Evolutionary conservation across 2,113 vertebrate species (phyloP).

Genomic region (Emydocephalus ijimae): DNA sequence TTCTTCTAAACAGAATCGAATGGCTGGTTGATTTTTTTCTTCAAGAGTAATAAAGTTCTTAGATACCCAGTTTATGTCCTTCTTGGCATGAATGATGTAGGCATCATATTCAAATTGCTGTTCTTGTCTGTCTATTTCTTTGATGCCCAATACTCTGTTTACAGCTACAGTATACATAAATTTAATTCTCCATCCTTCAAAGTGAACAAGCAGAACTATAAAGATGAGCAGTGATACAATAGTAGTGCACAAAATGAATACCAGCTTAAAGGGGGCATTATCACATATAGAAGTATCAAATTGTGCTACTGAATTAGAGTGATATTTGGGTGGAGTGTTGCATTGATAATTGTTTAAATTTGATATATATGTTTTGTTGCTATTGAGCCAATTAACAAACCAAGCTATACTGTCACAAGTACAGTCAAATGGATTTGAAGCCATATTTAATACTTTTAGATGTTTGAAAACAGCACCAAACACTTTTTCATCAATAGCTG

Average conservation of each 20-base stretch:
- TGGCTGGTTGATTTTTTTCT: constrained; percentile 55
- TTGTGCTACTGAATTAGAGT: constrained; percentile 69
- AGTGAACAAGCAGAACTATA: constrained; percentile 72
- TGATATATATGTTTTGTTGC: constrained; percentile 71
- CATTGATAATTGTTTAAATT: constrained; percentile 76
- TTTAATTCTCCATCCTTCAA: constrained; percentile 89
- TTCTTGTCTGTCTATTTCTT: constrained; percentile 70
- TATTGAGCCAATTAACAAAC: constrained; percentile 88
- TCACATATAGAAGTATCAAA: constrained; percentile 89
- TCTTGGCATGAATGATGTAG: constrained; percentile 80
- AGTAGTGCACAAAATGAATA: constrained; percentile 75
- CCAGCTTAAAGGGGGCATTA: constrained; percentile 79
- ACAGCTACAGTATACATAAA: constrained; percentile 88
- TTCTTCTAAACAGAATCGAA: constrained; percentile 85
- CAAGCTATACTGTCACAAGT: constrained; percentile 94
- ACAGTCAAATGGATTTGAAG: constrained; percentile 92
- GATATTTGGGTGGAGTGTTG: constrained; percentile 87
- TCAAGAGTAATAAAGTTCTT: constrained; percentile 78
- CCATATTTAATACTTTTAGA: constrained; percentile 77
- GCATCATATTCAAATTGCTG: constrained; percentile 80
- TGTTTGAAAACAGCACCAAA: constrained; percentile 77
- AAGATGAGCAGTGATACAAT: constrained; percentile 63
- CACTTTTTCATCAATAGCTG: constrained; percentile 77
- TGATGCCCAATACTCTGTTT: constrained; percentile 82
- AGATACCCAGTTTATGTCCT: constrained; percentile 82